A percentile compares a stretch with the other conserved stretches of the same genome.
These are phyloP conservation scores for Salarias fasciatus DNA, from an alignment of 2,797 vertebrate genomes.

Conservation along the genomic window DNA sequence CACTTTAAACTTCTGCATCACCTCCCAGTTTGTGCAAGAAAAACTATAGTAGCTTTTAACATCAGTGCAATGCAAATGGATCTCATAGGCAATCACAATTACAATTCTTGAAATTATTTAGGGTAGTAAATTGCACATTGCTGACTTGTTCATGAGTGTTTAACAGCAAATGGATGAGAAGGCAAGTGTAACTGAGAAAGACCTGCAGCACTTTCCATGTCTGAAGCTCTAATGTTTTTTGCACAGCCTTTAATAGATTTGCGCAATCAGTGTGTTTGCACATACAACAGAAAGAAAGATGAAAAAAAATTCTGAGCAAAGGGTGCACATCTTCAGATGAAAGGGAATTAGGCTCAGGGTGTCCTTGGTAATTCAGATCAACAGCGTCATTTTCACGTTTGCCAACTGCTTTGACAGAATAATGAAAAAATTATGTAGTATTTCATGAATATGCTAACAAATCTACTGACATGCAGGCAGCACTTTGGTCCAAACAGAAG, in stretches of 20 bases:
- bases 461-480: constrained; percentile 4
- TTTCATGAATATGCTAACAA: constrained; percentile 21
- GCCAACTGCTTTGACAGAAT: constrained; percentile 30
- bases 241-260: constrained; percentile 2
- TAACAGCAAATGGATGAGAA: neutral
- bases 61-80: too few relatives aligned
- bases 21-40: constrained; percentile 38
- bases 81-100: neutral
- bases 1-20: constrained; percentile 55
- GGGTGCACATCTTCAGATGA: constrained; percentile 21
- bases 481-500: neutral
- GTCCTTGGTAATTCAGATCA: constrained; percentile 22
- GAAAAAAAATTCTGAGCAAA: constrained; percentile 9
- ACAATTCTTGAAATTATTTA: constrained; percentile 39
- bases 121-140: constrained; percentile 2
- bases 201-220: neutral
- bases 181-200: neutral
- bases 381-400: constrained; percentile 13
- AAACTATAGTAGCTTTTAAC: constrained; percentile 16
- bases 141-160: constrained; percentile 11
- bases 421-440: constrained; percentile 10
- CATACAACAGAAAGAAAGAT: too few relatives aligned
- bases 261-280: too few relatives aligned
- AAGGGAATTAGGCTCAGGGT: constrained; percentile 15
- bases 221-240: constrained; percentile 5